Percentiles rank a stretch among this genome's conserved stretches.
Conservation (phyloP, 1,140 invertebrate species). For the Cyphomyrmex costatus region DNA sequence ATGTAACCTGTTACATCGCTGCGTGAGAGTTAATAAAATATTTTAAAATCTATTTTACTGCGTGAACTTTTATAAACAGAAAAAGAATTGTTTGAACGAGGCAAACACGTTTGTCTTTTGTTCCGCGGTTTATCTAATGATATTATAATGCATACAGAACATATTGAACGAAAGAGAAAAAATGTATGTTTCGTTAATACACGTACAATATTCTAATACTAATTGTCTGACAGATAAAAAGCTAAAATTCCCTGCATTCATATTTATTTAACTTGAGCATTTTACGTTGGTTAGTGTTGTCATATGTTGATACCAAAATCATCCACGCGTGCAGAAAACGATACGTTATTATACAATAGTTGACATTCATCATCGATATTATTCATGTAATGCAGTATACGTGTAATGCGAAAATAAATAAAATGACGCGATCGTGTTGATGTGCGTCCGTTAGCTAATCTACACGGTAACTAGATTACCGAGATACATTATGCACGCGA, state of each 20-base stretch:
- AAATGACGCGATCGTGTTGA: constrained; percentile 23
- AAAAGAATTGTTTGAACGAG: not conserved
- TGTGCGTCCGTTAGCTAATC: constrained; percentile 28
- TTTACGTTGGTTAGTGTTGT: not conserved
- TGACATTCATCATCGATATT: constrained; percentile 15
- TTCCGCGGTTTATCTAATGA: not conserved
- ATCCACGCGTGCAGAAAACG: constrained; percentile 19
- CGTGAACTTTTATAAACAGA: constrained; percentile 3
- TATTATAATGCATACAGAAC: not conserved
- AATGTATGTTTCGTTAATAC: not conserved
- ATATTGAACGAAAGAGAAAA: constrained; percentile 20
- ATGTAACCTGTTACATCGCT: not conserved
- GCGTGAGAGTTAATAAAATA: not conserved
- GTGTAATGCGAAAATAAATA: constrained; percentile 20
- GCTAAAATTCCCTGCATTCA: not conserved
- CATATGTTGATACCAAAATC: constrained; percentile 12
- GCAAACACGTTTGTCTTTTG: not conserved
- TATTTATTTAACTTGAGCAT: not conserved
- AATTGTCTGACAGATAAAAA: constrained; percentile 5
- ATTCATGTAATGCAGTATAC: constrained; percentile 34
- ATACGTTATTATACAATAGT: constrained; percentile 6
- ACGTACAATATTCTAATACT: not conserved
- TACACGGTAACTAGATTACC: constrained; percentile 59
- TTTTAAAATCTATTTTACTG: constrained; percentile 4
- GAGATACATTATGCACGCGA: constrained; percentile 40